phyloP scores from a whole-genome alignment of 2,888 invertebrate species.

The Watsonalla binaria region DNA sequence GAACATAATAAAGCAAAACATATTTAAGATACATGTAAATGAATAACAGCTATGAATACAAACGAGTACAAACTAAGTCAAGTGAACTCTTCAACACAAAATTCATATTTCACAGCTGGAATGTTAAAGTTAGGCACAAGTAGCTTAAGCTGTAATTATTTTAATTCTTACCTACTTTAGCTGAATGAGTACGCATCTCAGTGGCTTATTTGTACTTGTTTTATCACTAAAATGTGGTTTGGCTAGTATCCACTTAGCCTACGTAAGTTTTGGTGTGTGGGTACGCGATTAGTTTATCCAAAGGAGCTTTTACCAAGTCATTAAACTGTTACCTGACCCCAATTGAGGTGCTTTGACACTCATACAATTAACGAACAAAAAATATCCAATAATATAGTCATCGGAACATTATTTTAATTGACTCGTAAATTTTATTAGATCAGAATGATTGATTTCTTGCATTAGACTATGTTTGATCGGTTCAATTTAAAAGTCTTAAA shows the following conservation, averaged over 20 bases:
- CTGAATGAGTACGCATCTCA: too few relatives aligned
- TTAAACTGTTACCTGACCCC: slow-evolving; percentile 66
- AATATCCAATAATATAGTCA: slow-evolving; percentile 4
- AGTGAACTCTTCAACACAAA: too few relatives aligned
- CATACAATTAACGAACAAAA: slow-evolving; percentile 27
- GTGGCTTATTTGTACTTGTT: neutral
- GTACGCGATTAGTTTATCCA: slow-evolving; percentile 34
- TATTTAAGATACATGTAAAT: too few relatives aligned
- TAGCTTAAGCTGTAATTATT: too few relatives aligned
- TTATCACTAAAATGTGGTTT: neutral
- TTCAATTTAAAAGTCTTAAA: neutral
- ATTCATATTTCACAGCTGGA: too few relatives aligned
- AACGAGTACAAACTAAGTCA: too few relatives aligned
- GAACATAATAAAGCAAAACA: too few relatives aligned
- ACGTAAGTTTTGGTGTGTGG: slow-evolving; percentile 2
- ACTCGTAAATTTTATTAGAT: neutral
- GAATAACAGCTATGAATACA: too few relatives aligned
- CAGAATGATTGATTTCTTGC: neutral
- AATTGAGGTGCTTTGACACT: slow-evolving; percentile 52
- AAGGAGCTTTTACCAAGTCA: slow-evolving; percentile 65
- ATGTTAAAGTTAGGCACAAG: too few relatives aligned
- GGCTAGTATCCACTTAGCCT: neutral
- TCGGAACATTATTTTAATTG: neutral
- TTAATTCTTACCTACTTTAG: too few relatives aligned
- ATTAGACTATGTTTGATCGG: neutral